These are phyloP conservation scores for Lonchura striata DNA, from an alignment of 2,113 vertebrate species.

Conservation along the genomic window DNA sequence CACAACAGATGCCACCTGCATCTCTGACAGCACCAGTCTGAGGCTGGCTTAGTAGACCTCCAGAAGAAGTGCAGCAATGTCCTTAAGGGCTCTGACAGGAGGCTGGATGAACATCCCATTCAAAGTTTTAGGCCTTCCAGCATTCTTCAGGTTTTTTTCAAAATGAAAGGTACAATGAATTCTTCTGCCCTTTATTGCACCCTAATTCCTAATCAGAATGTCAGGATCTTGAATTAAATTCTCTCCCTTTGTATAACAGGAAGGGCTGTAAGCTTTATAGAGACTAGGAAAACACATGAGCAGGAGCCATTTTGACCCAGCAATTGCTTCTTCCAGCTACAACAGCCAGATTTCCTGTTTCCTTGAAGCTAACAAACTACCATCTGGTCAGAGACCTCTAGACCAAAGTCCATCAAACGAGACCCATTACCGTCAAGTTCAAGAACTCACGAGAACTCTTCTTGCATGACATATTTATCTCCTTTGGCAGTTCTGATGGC, in stretches of 20 bases:
- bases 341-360: neutral
- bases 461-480: constrained; percentile 93
- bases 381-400: neutral
- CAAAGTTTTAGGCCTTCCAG: neutral
- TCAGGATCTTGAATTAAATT: neutral
- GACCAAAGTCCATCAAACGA: neutral
- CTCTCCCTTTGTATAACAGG: neutral
- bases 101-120: neutral
- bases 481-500: constrained; percentile 88
- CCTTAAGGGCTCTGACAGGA: neutral
- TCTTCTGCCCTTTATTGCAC: neutral
- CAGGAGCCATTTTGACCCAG: neutral
- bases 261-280: neutral
- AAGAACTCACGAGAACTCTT: constrained; percentile 92
- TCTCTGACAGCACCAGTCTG: neutral
- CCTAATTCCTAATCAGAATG: neutral
- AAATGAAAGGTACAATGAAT: neutral
- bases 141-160: neutral
- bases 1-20: constrained; percentile 6
- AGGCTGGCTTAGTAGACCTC: neutral
- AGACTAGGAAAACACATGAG: neutral
- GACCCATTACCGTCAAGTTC: neutral
- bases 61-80: neutral
- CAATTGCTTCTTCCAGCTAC: neutral
- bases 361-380: neutral